phyloP scores from a whole-genome alignment of 2,888 invertebrate species.

The Brenthis daphne region DNA sequence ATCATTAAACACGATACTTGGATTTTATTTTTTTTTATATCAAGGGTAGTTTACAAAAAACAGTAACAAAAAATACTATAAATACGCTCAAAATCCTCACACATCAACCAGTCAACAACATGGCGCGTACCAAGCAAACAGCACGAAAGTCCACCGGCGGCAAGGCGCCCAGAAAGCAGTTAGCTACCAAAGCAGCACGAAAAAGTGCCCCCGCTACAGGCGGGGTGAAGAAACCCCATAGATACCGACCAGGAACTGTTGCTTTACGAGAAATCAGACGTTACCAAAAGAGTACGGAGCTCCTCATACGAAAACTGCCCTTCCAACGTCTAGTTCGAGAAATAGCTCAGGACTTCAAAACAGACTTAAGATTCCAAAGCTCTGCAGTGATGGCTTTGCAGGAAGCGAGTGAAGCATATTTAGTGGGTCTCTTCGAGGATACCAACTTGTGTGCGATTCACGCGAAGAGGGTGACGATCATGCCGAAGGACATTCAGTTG shows the following conservation, averaged over 20 bases:
- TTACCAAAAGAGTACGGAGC: constrained; percentile 88
- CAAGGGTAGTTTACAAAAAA: constrained; percentile 2
- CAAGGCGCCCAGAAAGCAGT: constrained; percentile 87
- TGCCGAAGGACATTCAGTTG: constrained; percentile 58
- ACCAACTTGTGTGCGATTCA: constrained; percentile 91
- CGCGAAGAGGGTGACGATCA: constrained; percentile 74
- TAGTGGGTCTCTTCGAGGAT: constrained; percentile 88
- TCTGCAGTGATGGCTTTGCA: constrained; percentile 87
- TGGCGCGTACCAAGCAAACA: constrained; percentile 90
- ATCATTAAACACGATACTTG: no score
- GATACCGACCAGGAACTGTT: constrained; percentile 86
- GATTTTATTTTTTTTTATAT: no score
- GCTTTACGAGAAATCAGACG: constrained; percentile 87
- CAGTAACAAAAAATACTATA: constrained; percentile 9
- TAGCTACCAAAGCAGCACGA: constrained; percentile 87
- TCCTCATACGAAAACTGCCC: constrained; percentile 86
- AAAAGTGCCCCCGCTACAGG: constrained; percentile 88
- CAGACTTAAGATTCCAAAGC: constrained; percentile 86
- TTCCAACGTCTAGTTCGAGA: constrained; percentile 88
- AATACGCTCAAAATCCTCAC: background rate
- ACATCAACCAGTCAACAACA: constrained; percentile 43
- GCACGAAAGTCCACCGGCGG: constrained; percentile 89
- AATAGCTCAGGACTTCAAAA: constrained; percentile 89
- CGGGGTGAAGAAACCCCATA: constrained; percentile 88
- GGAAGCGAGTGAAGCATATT: constrained; percentile 82